phyloP scores from a whole-genome alignment of 2,888 invertebrate species.

The Alcis repandata region DNA sequence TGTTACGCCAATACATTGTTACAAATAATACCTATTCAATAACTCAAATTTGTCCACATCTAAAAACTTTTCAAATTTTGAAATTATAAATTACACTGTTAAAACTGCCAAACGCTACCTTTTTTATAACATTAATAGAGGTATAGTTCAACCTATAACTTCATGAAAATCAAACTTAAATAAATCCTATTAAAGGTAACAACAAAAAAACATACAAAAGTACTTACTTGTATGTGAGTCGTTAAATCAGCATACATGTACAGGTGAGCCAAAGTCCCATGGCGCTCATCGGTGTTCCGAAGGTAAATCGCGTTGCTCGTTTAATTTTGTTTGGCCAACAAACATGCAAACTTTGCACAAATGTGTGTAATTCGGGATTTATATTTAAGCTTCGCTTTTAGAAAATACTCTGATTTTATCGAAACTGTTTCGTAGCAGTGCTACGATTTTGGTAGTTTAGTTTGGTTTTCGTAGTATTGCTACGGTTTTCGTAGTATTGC shows the following conservation, averaged over 20 bases:
- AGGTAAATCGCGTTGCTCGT: background rate
- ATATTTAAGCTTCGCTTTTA: background rate
- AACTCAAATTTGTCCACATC: no score
- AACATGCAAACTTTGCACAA: constrained; percentile 5
- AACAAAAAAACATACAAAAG: no score
- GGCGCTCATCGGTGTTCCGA: background rate
- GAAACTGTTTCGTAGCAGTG: background rate
- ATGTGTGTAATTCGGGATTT: background rate
- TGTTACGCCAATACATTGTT: no score
- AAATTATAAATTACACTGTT: no score
- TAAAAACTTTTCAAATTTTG: no score
- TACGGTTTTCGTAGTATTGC: constrained; percentile 6
- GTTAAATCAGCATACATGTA: background rate
- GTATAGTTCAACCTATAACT: no score
- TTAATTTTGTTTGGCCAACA: constrained; percentile 2
- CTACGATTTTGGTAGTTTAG: background rate
- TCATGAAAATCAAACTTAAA: no score
- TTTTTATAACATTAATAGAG: no score
- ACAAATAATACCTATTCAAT: no score
- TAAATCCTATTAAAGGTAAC: no score
- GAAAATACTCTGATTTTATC: background rate
- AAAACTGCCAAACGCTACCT: no score
- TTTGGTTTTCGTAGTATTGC: background rate
- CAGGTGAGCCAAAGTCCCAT: background rate
- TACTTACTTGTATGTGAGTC: no score